phyloP scores from a whole-genome alignment of 2,888 invertebrate species.

The Mythimna ferrago region DNA sequence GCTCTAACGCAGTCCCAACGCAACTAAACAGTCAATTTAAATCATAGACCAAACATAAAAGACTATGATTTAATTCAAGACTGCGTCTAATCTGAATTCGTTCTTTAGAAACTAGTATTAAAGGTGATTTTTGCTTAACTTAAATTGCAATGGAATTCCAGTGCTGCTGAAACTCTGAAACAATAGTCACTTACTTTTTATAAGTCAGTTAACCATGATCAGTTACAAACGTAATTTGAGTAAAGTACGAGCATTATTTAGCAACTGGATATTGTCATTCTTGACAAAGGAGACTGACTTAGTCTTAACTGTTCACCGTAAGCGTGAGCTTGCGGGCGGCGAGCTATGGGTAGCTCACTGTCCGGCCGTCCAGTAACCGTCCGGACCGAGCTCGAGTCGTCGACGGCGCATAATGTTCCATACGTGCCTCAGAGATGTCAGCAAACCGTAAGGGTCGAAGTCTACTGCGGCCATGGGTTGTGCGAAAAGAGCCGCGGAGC shows the following conservation, averaged over 20 bases:
- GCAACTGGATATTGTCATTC: neutral
- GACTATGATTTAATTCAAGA: neutral
- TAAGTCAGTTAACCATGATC: constrained; percentile 15
- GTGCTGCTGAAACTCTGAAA: constrained; percentile 9
- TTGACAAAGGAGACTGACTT: neutral
- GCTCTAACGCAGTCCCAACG: constrained; percentile 6
- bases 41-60: constrained; percentile 9
- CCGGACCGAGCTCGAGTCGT: too few relatives aligned
- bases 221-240: neutral
- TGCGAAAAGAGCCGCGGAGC: too few relatives aligned
- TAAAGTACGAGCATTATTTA: neutral
- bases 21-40: constrained; percentile 12
- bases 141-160: neutral
- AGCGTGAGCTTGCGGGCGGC: too few relatives aligned
- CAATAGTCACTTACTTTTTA: constrained; percentile 13
- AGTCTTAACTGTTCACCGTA: too few relatives aligned
- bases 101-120: neutral
- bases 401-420: too few relatives aligned
- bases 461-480: too few relatives aligned
- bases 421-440: too few relatives aligned
- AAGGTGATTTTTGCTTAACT: constrained; percentile 3
- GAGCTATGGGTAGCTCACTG: too few relatives aligned
- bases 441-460: too few relatives aligned
- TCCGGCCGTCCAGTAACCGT: too few relatives aligned
- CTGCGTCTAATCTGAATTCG: neutral